A percentile compares a stretch with the other conserved stretches of the same genome.
These are phyloP conservation scores for Drosophila cracens DNA, from an alignment of 2,888 invertebrate species.

Conservation along the genomic window DNA sequence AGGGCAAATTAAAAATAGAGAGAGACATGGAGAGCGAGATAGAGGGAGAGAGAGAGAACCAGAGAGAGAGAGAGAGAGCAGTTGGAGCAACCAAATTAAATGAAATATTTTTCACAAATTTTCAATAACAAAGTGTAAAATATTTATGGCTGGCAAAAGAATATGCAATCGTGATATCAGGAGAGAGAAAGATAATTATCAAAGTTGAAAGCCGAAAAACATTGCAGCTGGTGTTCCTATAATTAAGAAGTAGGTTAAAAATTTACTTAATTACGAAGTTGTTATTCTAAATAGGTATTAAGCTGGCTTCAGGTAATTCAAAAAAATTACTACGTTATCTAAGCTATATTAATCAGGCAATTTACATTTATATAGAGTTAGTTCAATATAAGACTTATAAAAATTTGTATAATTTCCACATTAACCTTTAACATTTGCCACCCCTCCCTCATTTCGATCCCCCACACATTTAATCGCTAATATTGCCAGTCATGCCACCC, in stretches of 20 bases:
- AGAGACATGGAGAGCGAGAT: conserved; percentile 22
- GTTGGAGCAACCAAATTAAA: conserved; percentile 45
- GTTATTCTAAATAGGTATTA: not conserved
- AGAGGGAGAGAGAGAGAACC: conserved; percentile 23
- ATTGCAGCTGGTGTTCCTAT: not conserved
- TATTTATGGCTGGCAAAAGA: conserved; percentile 8
- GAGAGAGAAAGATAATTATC: not conserved
- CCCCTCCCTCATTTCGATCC: not conserved
- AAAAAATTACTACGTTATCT: not conserved
- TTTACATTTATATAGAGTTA: not conserved
- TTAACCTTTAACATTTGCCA: not conserved
- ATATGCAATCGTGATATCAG: conserved; percentile 1
- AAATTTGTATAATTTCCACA: not conserved
- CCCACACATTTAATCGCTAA: not conserved
- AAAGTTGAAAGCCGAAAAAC: not conserved
- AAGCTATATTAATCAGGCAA: not conserved
- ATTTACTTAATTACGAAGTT: not conserved
- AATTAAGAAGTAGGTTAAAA: not conserved
- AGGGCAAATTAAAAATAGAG: conserved; percentile 47
- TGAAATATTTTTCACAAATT: conserved; percentile 26
- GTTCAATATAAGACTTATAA: not conserved
- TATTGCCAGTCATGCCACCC: not conserved
- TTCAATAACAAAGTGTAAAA: conserved; percentile 18
- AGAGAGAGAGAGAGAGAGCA: conserved; percentile 33
- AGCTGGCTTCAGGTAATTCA: not conserved